These are phyloP conservation scores for Temnothorax ravouxi DNA, from an alignment of 2,888 invertebrate species.

Conservation along the genomic window DNA sequence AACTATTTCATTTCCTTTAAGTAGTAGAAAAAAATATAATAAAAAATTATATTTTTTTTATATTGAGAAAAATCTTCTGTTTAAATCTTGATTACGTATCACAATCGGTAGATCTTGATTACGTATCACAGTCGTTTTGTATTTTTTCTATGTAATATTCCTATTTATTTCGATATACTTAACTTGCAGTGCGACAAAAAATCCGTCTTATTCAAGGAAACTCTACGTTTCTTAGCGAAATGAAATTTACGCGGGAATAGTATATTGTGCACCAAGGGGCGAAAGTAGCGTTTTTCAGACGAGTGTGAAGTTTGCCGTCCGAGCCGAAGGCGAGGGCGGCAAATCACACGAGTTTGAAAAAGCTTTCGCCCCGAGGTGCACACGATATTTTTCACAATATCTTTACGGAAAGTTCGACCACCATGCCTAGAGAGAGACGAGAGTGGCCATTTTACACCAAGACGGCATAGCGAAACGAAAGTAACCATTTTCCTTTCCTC, in stretches of 20 bases:
- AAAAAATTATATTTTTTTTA: background rate
- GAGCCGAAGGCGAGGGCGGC: too few species aligned
- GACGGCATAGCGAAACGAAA: too few species aligned
- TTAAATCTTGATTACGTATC: background rate
- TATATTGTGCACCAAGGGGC: too few species aligned
- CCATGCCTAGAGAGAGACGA: too few species aligned
- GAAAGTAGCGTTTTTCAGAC: too few species aligned
- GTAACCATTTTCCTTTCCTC: too few species aligned
- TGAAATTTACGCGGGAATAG: constrained; percentile 2
- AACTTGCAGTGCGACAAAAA: background rate
- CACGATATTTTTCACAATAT: too few species aligned
- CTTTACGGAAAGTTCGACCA: too few species aligned
- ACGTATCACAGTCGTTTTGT: background rate
- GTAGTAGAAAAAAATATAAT: background rate
- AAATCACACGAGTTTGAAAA: too few species aligned
- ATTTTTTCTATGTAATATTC: background rate
- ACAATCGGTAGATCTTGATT: background rate
- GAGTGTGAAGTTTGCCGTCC: too few species aligned
- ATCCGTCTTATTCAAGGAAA: background rate
- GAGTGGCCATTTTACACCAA: too few species aligned
- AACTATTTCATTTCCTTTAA: constrained; percentile 20
- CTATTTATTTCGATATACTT: background rate
- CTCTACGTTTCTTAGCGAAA: background rate
- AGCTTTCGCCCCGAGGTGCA: too few species aligned
- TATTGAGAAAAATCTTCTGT: background rate